Conservation (phyloP, 2,888 invertebrate species). For the Acronicta leporina region DNA sequence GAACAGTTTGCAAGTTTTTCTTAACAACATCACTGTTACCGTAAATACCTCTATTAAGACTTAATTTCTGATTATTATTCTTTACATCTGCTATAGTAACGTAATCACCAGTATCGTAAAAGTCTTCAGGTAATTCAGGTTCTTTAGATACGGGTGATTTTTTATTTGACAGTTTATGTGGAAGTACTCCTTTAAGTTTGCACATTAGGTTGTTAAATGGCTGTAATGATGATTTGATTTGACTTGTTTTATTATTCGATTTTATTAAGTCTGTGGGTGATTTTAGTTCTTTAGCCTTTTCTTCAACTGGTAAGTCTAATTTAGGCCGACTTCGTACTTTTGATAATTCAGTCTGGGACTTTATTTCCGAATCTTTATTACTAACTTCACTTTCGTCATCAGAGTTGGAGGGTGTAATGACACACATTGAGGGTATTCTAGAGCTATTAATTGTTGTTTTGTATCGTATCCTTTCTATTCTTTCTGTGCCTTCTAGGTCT, state of each 20-base stretch:
- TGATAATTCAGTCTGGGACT: conserved; percentile 64
- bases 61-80: conserved; percentile 92
- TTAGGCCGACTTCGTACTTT: conserved; percentile 76
- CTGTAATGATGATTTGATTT: conserved; percentile 79
- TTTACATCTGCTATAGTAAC: conserved; percentile 95
- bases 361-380: conserved; percentile 71
- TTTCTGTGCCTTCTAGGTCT: conserved; percentile 95
- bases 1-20: conserved; percentile 89
- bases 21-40: conserved; percentile 92
- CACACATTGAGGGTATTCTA: conserved; percentile 97
- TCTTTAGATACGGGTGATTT: conserved; percentile 86
- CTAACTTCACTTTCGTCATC: conserved; percentile 93
- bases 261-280: conserved; percentile 61
- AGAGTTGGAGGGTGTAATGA: conserved; percentile 95
- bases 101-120: conserved; percentile 93
- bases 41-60: conserved; percentile 82
- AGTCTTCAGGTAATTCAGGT: conserved; percentile 79
- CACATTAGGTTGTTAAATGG: conserved; percentile 93
- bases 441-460: conserved; percentile 96
- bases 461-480: conserved; percentile 94
- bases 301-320: conserved; percentile 78
- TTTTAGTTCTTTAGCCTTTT: conserved; percentile 73
- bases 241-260: conserved; percentile 70
- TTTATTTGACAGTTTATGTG: conserved; percentile 84
- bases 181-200: conserved; percentile 91